Evolutionary conservation across 2,888 invertebrate genomes (phyloP).

Genomic region (Eugnorisma glareosa): DNA sequence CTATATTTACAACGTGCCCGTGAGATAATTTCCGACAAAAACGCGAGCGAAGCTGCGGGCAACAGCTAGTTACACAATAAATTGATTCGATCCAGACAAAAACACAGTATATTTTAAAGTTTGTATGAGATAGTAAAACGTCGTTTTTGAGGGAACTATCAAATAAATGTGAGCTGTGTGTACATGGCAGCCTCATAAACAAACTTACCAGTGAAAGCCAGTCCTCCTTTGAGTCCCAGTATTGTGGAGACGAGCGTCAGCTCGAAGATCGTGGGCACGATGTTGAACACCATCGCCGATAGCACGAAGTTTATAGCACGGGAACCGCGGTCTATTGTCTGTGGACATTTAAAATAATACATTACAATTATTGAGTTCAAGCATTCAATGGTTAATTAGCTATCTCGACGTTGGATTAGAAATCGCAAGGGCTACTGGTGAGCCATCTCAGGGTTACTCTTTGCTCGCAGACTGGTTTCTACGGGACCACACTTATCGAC

Average conservation of each 20-base stretch:
- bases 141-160: background rate
- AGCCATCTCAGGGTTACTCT: background rate
- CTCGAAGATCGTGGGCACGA: slow-evolving; percentile 99
- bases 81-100: background rate
- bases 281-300: slow-evolving; percentile 98
- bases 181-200: background rate
- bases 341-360: slow-evolving; percentile 49
- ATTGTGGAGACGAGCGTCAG: slow-evolving; percentile 96
- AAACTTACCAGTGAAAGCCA: slow-evolving; percentile 90
- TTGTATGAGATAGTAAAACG: background rate
- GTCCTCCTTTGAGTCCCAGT: slow-evolving; percentile 93
- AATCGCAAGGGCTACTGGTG: background rate
- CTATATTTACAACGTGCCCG: too few relatives aligned
- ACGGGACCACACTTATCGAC: background rate
- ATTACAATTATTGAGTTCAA: background rate
- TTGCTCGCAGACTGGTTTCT: too few relatives aligned
- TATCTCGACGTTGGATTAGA: background rate
- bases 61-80: too few relatives aligned
- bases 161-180: background rate
- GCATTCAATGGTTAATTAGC: background rate
- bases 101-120: background rate
- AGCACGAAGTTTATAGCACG: slow-evolving; percentile 99
- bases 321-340: slow-evolving; percentile 97
- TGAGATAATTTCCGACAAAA: too few relatives aligned
- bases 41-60: too few relatives aligned